phyloP scores from a whole-genome alignment of 2,797 vertebrate species.

The Lutjanus argentimaculatus region DNA sequence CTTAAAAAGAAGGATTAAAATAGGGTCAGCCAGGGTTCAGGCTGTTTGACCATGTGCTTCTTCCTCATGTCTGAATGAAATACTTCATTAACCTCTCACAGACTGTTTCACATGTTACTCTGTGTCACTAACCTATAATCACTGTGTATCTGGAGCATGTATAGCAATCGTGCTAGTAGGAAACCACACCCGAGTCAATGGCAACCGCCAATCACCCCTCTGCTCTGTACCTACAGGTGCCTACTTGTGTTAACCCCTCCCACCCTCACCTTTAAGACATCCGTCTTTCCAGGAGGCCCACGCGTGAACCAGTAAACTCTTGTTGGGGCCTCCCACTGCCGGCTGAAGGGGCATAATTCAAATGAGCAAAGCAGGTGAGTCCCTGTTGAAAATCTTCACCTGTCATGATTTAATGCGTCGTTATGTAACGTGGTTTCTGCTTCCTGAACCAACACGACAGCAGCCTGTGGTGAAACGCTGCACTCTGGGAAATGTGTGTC shows the following conservation, averaged over 20 bases:
- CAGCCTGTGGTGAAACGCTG: constrained; percentile 1
- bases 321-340: constrained; percentile 9
- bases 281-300: not conserved
- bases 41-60: too few species aligned
- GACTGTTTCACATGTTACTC: not conserved
- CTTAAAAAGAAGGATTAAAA: too few species aligned
- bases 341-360: not conserved
- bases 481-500: not conserved
- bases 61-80: too few species aligned
- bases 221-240: constrained; percentile 49
- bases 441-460: constrained; percentile 5
- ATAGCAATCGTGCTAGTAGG: constrained; percentile 2
- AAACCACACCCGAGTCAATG: constrained; percentile 47
- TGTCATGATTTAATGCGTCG: constrained; percentile 12
- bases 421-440: constrained; percentile 17
- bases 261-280: constrained; percentile 25
- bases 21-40: too few species aligned
- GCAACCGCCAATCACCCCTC: constrained; percentile 41
- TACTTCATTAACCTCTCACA: too few species aligned
- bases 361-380: not conserved
- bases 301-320: constrained; percentile 11
- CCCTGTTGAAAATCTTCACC: not conserved
- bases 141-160: constrained; percentile 15
- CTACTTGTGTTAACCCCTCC: constrained; percentile 46
- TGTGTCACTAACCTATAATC: constrained; percentile 34